Evolutionary conservation across 2,797 vertebrate species (phyloP).

Genomic region (Fundulus diaphanus): DNA sequence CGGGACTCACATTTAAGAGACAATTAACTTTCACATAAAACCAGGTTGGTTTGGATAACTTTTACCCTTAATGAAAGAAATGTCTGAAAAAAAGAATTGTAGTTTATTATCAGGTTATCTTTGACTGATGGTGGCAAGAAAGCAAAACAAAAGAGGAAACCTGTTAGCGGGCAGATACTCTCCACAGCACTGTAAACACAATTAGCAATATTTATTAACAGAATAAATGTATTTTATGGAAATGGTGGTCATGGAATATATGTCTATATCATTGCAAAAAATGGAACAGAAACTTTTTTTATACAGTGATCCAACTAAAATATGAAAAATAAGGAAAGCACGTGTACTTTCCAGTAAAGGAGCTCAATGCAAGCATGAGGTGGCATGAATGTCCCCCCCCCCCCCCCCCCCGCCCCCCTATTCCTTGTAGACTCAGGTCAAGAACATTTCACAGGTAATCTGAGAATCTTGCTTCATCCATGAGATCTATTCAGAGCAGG

Average conservation of each 20-base stretch:
- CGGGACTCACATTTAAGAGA: neutral
- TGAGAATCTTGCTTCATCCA: neutral
- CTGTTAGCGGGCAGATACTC: neutral
- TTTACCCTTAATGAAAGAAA: neutral
- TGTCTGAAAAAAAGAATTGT: neutral
- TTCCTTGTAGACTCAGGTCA: neutral
- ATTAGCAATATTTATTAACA: neutral
- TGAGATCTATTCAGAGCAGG: neutral
- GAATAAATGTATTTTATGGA: neutral
- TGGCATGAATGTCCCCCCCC: slow-evolving; percentile 1
- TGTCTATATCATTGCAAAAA: neutral
- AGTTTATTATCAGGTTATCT: neutral
- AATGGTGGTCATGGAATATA: slow-evolving; percentile 3
- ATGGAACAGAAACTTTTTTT: too few relatives aligned
- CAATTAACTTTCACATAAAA: neutral
- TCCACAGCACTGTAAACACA: neutral
- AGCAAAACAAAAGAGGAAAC: neutral
- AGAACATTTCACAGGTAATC: neutral
- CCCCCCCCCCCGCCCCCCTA: too few relatives aligned
- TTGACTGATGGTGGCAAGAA: neutral
- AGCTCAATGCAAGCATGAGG: slow-evolving; percentile 15
- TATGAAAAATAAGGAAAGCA: slow-evolving; percentile 6
- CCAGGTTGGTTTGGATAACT: neutral
- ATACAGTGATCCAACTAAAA: slow-evolving; percentile 4
- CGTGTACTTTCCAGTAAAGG: neutral